phyloP scores from a whole-genome alignment of 2,113 vertebrate species.

The Cervus canadensis region DNA sequence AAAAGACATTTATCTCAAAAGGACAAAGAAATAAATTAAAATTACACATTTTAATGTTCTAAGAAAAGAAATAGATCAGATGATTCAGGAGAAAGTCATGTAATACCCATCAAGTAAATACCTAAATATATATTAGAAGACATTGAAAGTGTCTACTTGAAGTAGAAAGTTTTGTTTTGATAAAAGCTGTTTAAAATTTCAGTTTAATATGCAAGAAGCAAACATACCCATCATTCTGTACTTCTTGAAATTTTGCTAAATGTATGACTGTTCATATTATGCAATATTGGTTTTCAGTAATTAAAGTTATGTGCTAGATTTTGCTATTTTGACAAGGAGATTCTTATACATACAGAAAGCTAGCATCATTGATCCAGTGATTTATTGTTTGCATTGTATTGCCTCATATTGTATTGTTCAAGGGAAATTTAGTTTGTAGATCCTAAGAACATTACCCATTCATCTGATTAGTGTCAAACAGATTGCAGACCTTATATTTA shows the following conservation, averaged over 20 bases:
- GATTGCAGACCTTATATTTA: background rate
- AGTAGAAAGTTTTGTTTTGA: background rate
- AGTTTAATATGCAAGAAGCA: background rate
- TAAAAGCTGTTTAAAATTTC: background rate
- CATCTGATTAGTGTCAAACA: background rate
- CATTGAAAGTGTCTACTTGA: background rate
- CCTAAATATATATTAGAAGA: background rate
- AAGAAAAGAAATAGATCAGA: background rate
- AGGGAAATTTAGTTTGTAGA: background rate
- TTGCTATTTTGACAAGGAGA: background rate
- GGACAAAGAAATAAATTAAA: background rate
- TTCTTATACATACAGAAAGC: background rate
- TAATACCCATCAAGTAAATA: background rate
- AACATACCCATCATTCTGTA: background rate
- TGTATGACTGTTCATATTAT: background rate
- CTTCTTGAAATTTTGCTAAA: background rate
- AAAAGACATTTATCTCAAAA: background rate
- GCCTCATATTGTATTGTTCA: background rate
- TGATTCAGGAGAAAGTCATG: background rate
- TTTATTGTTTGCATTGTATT: background rate
- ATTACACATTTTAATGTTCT: background rate
- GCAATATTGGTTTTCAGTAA: background rate
- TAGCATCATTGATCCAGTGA: background rate
- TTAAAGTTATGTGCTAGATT: background rate
- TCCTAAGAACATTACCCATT: background rate